phyloP scores from a whole-genome alignment of 2,797 vertebrate species.

The Rhinophrynus dorsalis region DNA sequence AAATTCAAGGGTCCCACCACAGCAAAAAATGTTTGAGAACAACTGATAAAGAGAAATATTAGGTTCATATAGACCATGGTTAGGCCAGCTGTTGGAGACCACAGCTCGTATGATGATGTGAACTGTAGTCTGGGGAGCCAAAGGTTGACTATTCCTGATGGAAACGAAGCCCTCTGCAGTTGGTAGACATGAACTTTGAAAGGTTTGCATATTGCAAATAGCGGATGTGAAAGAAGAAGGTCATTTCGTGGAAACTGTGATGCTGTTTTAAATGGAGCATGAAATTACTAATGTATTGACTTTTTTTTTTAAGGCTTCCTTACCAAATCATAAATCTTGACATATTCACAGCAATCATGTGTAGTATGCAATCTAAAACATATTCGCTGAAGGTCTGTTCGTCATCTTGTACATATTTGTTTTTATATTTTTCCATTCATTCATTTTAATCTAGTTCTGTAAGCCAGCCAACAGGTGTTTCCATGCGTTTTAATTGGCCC shows the following conservation, averaged over 20 bases:
- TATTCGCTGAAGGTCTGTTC: background rate
- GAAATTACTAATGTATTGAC: conserved; percentile 34
- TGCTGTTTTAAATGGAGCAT: background rate
- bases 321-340: conserved; percentile 30
- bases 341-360: background rate
- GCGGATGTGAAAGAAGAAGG: background rate
- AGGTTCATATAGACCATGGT: too few relatives aligned
- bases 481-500: background rate
- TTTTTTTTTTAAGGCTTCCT: conserved; percentile 11
- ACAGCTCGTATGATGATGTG: too few relatives aligned
- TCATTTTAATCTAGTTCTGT: background rate
- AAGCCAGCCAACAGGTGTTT: conserved; percentile 25
- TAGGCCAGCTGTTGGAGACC: too few relatives aligned
- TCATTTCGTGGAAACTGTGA: conserved; percentile 16
- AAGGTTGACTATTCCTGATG: too few relatives aligned
- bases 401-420: conserved; percentile 15
- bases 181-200: background rate
- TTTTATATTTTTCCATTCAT: conserved; percentile 14
- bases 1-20: too few relatives aligned
- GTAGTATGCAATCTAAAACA: background rate
- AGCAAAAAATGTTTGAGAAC: too few relatives aligned
- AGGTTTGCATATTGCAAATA: background rate
- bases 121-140: too few relatives aligned
- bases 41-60: too few relatives aligned
- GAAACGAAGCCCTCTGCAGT: background rate